Evolutionary conservation across 2,888 invertebrate species (phyloP).

Genomic region (Imbricaverruca yamaguchii): DNA sequence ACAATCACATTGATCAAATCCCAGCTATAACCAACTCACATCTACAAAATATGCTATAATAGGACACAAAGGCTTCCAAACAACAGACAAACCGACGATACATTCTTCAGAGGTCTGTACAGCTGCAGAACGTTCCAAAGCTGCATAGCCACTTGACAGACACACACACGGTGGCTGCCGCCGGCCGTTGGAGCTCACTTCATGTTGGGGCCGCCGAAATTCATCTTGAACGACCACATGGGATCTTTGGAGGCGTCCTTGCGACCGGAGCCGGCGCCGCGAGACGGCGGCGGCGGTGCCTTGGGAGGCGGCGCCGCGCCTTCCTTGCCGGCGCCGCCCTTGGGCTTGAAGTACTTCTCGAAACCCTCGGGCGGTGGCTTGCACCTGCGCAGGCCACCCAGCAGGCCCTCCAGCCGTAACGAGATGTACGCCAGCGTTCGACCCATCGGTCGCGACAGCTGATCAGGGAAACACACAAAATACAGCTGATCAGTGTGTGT

Average conservation of each 20-base stretch:
- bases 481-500: no score
- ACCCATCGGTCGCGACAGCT: background rate
- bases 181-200: background rate
- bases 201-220: background rate
- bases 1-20: no score
- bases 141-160: background rate
- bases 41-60: no score
- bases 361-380: constrained; percentile 19
- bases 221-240: constrained; percentile 22
- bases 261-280: background rate
- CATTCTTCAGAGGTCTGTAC: background rate
- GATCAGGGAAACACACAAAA: background rate
- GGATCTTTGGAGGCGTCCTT: background rate
- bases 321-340: constrained; percentile 24
- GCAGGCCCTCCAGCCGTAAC: background rate
- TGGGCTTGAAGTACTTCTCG: constrained; percentile 3
- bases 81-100: no score
- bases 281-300: background rate
- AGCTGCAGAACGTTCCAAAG: background rate
- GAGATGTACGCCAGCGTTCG: background rate
- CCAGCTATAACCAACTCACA: no score
- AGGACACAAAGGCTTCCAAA: no score
- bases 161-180: background rate
- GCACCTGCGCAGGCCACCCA: constrained; percentile 16
- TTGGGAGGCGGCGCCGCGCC: constrained; percentile 24